Evolutionary conservation across 2,113 vertebrate genomes (phyloP), one percentile per base, ranked within the genome.

Genomic region (Lasiurus cinereus): DNA sequence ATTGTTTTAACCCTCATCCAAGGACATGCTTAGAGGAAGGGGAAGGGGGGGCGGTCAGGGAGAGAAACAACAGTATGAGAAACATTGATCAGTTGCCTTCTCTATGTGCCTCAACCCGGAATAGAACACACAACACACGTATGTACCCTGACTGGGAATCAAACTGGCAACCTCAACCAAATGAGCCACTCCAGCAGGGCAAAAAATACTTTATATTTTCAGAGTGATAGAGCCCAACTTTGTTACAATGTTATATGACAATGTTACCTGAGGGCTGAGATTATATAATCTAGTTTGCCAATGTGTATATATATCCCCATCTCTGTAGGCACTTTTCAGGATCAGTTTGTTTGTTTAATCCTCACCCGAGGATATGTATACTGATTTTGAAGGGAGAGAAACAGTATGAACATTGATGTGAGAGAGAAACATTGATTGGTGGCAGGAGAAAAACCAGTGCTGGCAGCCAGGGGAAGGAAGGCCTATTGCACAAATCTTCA

Each of bases 211-310:
- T 73, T 84, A 48, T n/a, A 6, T 27, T 72, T 92, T 43, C 43
- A 24, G 62, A 33, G 21, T 90, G 10, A 92, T 64, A 83, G 89
- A 83, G 19, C 36, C 50, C 70, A 87, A 79, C 7, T 93, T 39
- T 39, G 39, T 39, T 39, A 39, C 39, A 39, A 39, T 39, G 39
- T 39, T 39, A 39, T 39, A 39, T 39, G 73, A 79, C 82, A 80
- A 52, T 91, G 62, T 39, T 88, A 56, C 39, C 36, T 82, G 12
- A 83, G 27, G 48, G 8, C 21, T 94, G 74, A 48, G 14, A 62
- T 22, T 93, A 54, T 54, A 11, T 87, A 92, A 72, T 84, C 48
- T 77, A 54, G 36, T 74, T 54, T 86, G 90, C 43, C 27, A 79
- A 1, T 90, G 8, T 70, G 31, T 19, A n/a, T 43, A n/a, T 43